These are phyloP conservation scores for Parotocinclus haroldoi DNA, from an alignment of 2,797 vertebrate genomes.

Conservation along the genomic window DNA sequence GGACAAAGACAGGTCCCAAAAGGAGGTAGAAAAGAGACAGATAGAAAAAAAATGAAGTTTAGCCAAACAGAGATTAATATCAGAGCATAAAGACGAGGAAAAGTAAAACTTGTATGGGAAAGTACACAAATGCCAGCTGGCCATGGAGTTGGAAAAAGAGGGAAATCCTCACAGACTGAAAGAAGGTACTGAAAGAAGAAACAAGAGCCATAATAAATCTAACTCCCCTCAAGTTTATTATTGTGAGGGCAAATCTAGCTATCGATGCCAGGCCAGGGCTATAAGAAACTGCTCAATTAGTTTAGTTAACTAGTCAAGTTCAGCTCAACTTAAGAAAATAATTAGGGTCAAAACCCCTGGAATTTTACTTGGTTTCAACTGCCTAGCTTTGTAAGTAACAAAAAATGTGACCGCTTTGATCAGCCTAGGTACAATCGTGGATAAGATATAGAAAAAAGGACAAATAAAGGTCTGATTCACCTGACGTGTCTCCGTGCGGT, in stretches of 20 bases:
- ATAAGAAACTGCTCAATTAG: no score
- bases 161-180: background rate
- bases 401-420: constrained; percentile 1
- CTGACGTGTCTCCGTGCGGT: constrained; percentile 79
- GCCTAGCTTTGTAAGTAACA: no score
- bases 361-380: background rate
- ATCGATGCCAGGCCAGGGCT: no score
- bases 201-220: background rate
- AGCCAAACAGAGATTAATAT: background rate
- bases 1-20: constrained; percentile 49
- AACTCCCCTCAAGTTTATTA: no score
- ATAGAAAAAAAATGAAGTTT: constrained; percentile 7
- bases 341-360: background rate
- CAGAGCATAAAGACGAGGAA: constrained; percentile 17
- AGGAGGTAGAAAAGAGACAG: constrained; percentile 29
- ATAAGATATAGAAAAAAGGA: no score
- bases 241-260: no score
- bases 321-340: no score
- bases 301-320: no score
- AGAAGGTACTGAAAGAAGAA: constrained; percentile 1
- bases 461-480: constrained; percentile 63
- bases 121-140: constrained; percentile 6
- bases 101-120: constrained; percentile 16
- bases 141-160: constrained; percentile 24
- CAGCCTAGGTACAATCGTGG: no score